Conservation (phyloP, 2,888 invertebrate genomes). For the Eilema caniola region DNA sequence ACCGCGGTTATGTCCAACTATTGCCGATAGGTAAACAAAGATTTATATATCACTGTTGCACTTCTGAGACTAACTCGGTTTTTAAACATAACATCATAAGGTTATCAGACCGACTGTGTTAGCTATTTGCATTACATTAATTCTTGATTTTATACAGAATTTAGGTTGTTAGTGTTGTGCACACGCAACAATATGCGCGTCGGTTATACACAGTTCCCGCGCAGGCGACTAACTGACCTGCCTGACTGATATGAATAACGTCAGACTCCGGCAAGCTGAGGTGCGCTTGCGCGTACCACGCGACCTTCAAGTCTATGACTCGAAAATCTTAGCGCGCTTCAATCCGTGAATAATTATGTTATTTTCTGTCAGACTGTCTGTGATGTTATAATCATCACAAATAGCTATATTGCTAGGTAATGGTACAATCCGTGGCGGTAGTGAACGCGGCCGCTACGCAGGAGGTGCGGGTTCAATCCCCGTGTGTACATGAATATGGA, state of each 20-base stretch:
- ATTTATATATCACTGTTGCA: slow-evolving; percentile 28
- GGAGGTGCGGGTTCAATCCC: too few species aligned
- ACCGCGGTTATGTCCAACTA: slow-evolving; percentile 37
- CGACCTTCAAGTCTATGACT: slow-evolving; percentile 57
- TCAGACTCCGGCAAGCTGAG: slow-evolving; percentile 44
- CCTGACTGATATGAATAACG: slow-evolving; percentile 52
- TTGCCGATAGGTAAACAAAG: slow-evolving; percentile 46
- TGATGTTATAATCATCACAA: too few species aligned
- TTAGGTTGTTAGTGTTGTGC: slow-evolving; percentile 19
- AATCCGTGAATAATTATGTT: slow-evolving; percentile 27
- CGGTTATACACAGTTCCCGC: slow-evolving; percentile 59
- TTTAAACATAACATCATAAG: slow-evolving; percentile 5
- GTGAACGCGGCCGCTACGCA: too few species aligned
- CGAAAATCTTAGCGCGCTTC: slow-evolving; percentile 41
- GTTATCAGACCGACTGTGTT: slow-evolving; percentile 3
- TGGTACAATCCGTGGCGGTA: too few species aligned
- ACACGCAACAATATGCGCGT: slow-evolving; percentile 56
- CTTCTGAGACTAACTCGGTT: slow-evolving; percentile 23
- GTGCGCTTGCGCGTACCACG: slow-evolving; percentile 53
- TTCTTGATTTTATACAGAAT: slow-evolving; percentile 25
- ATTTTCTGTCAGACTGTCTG: too few species aligned
- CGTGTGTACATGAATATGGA: too few species aligned
- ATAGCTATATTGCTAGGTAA: too few species aligned
- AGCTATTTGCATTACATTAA: slow-evolving; percentile 12
- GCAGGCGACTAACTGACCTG: slow-evolving; percentile 57